Evolutionary conservation across 2,113 vertebrate species (phyloP).

Genomic region (Sylvilagus bachmani): DNA sequence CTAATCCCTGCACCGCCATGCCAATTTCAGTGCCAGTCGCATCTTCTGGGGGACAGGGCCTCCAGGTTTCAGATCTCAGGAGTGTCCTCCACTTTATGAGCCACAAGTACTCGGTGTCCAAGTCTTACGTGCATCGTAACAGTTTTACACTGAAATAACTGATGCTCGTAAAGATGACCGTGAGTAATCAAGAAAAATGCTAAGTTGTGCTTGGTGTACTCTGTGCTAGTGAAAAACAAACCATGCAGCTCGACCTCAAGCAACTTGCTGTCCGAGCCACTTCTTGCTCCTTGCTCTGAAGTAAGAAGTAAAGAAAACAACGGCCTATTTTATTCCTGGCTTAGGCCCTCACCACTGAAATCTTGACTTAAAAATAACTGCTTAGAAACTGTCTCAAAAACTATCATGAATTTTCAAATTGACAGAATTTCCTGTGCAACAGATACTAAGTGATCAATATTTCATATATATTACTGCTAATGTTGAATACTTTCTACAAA

Average conservation of each 20-base stretch:
- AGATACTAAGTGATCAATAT: not conserved
- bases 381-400: constrained; percentile 10
- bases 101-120: not conserved
- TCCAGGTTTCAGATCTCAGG: not conserved
- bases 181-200: not conserved
- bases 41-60: not conserved
- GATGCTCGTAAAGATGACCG: not conserved
- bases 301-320: not conserved
- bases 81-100: not conserved
- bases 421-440: not conserved
- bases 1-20: not conserved
- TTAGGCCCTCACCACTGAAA: not conserved
- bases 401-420: not conserved
- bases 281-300: not conserved
- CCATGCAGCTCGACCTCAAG: not conserved
- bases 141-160: constrained; percentile 7
- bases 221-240: constrained; percentile 25
- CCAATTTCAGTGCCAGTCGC: not conserved
- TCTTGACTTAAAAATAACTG: not conserved
- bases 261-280: not conserved
- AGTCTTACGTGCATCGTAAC: not conserved
- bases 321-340: not conserved
- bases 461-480: not conserved
- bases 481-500: not conserved
- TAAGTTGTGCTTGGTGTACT: not conserved